phyloP scores from a whole-genome alignment of 53 echinoderm and acorn worm species.

The Astropecten irregularis region DNA sequence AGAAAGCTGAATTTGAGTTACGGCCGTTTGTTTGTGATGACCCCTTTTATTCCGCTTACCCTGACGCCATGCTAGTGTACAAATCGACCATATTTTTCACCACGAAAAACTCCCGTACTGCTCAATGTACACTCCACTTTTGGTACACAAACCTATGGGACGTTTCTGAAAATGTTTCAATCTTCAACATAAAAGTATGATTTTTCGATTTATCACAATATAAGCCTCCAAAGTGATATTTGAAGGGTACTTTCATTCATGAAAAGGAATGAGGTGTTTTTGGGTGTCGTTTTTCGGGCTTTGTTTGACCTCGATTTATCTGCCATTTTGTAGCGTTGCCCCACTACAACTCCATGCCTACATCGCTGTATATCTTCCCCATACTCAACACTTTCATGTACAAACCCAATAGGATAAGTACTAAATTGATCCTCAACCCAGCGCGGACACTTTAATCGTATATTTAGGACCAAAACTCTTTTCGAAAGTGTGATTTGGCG shows the following conservation, averaged over 20 bases:
- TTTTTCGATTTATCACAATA: conserved; percentile 67
- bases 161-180: conserved; percentile 61
- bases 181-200: conserved; percentile 61
- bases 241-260: conserved; percentile 95
- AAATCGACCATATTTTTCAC: conserved; percentile 73
- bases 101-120: conserved; percentile 77
- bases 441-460: conserved; percentile 52
- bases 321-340: conserved; percentile 91
- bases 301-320: conserved; percentile 99
- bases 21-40: conserved; percentile 29
- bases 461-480: conserved; percentile 14
- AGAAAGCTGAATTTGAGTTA: not conserved
- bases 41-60: conserved; percentile 50
- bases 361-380: conserved; percentile 75
- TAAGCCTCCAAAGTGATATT: conserved; percentile 47
- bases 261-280: conserved; percentile 86
- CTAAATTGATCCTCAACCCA: conserved; percentile 70
- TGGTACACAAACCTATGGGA: conserved; percentile 75
- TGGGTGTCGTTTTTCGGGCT: conserved; percentile 99
- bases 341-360: conserved; percentile 66
- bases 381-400: conserved; percentile 78
- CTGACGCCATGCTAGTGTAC: conserved; percentile 53
- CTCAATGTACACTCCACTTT: conserved; percentile 69
- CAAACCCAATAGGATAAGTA: conserved; percentile 80
- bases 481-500: not conserved